Base-by-base conservation (phyloP, 2,797 vertebrate genomes). In the Falco novaeseelandiae region DNA sequence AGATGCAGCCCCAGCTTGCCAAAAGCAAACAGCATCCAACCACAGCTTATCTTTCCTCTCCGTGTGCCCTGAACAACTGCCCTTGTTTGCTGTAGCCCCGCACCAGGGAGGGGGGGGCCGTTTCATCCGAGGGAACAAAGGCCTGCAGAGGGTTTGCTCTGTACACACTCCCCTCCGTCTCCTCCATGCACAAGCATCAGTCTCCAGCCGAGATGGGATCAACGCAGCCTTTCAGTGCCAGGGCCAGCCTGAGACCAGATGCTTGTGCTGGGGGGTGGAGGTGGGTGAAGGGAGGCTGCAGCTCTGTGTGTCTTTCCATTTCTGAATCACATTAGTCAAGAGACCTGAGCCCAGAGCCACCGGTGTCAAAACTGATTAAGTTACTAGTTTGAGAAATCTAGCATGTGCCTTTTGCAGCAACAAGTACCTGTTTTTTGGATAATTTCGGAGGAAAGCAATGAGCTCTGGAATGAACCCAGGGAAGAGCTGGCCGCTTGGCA, bases 81-180 rank as follows among this genome's bases (percentile, higher is more conserved):
- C 71, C 74, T 79, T 92, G 65, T 27, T 36, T 1, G 3, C 8
- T 18, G 74, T 3, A 58, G 74, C 32, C 30, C 44, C 0, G 0
- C 25, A 12, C 57, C 0, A 1, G 73, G 8, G 16, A 40, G 40
- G 40, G 40, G 40, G 40, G 40, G 40, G 13, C 13, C 23, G 79
- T 19, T 90, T 27, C 65, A 83, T 4, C 10, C 9, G 6, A 65
- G 57, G 59, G 57, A 89, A 96, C 95, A 96, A 95, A 88, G 57
- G 69, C 32, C 54, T 46, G 76, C 86, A 91, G 67, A 91, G 63
- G 54, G 49, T 8, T 83, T 5, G 3, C 11, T 25, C 44, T 3
- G 78, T 40, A 48, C 57, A 6, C 8, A 1, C 59, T 85, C 23
- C 67, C 51, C 85, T 84, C 62, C 9, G 0, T 81, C 81, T 44